phyloP scores from a whole-genome alignment of 1,140 invertebrate species.

The Drosophila ercepeae region DNA sequence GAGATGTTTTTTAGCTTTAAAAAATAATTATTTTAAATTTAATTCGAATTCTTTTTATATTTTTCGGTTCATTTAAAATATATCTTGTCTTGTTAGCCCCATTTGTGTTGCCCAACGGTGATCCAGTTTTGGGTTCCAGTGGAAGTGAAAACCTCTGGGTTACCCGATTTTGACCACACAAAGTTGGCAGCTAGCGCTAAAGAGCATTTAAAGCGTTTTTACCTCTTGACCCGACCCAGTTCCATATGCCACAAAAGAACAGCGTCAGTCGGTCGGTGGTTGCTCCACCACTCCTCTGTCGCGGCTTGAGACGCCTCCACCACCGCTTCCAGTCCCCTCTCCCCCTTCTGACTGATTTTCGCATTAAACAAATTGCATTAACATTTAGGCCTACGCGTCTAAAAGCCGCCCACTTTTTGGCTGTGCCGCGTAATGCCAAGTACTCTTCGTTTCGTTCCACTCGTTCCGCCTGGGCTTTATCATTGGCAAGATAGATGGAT shows the following conservation, averaged over 20 bases:
- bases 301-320: not conserved
- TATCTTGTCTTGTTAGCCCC: slow-evolving; percentile 6
- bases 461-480: not conserved
- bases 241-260: slow-evolving; percentile 51
- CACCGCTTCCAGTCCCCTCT: not conserved
- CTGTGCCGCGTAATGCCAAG: slow-evolving; percentile 6
- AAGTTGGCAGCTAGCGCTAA: slow-evolving; percentile 31
- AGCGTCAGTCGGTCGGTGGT: slow-evolving; percentile 7
- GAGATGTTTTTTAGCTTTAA: no score
- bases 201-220: slow-evolving; percentile 26
- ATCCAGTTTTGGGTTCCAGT: slow-evolving; percentile 1
- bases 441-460: slow-evolving; percentile 11
- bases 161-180: slow-evolving; percentile 16
- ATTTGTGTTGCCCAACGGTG: slow-evolving; percentile 16
- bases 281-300: not conserved
- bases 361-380: slow-evolving; percentile 31
- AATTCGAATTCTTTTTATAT: no score
- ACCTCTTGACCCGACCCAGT: slow-evolving; percentile 61
- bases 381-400: slow-evolving; percentile 49
- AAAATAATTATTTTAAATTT: no score
- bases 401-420: slow-evolving; percentile 44
- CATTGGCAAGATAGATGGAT: no score
- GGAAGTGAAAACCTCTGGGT: not conserved
- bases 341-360: not conserved
- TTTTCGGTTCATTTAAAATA: no score